A percentile compares a stretch with the other conserved stretches of the same genome.
These are phyloP conservation scores for Drosophila nr. medialis DNA, from an alignment of 2,888 invertebrate species.

Conservation along the genomic window DNA sequence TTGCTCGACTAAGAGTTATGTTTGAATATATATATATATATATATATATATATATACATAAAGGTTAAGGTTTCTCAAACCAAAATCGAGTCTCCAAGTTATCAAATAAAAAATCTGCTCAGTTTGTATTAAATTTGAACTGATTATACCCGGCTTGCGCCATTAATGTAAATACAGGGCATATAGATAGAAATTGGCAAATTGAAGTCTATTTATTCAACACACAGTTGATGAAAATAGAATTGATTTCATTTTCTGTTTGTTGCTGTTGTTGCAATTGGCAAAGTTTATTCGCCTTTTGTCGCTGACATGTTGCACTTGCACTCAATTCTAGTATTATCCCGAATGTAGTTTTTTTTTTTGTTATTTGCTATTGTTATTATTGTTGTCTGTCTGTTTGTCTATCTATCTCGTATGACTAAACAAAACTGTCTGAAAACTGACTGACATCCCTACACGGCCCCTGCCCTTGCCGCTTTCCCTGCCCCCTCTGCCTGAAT, in stretches of 20 bases:
- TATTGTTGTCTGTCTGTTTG: conserved; percentile 16
- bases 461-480: neutral
- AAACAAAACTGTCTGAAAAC: conserved; percentile 43
- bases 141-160: neutral
- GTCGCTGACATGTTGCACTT: conserved; percentile 66
- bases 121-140: neutral
- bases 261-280: conserved; percentile 25
- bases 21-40: neutral
- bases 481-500: conserved; percentile 8
- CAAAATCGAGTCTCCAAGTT: neutral
- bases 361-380: conserved; percentile 26
- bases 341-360: neutral
- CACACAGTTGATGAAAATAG: conserved; percentile 39
- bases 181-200: conserved; percentile 29
- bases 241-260: conserved; percentile 18
- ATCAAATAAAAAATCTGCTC: neutral
- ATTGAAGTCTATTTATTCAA: conserved; percentile 43
- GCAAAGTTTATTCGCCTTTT: conserved; percentile 74
- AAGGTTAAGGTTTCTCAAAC: too few relatives aligned
- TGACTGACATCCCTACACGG: conserved; percentile 8
- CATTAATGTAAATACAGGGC: conserved; percentile 1
- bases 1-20: neutral
- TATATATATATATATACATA: too few relatives aligned
- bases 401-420: conserved; percentile 60
- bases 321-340: conserved; percentile 63